Evolutionary conservation across 2,797 vertebrate genomes (phyloP), one percentile per base, ranked within the genome.

Genomic region (Gymnothorax javanicus): DNA sequence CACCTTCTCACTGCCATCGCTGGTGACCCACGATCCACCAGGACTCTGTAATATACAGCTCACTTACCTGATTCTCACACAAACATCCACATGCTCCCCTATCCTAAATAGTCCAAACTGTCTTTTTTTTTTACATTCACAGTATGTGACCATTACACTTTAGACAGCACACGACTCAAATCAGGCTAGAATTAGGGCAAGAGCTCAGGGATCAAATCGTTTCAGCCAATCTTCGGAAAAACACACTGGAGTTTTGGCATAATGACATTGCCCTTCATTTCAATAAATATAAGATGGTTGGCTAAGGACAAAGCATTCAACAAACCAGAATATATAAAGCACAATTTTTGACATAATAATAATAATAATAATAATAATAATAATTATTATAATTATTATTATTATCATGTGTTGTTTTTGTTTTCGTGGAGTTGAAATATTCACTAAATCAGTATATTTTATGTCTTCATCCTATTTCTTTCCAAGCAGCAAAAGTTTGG

Each of bases 1-100:
- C 3, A 82, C 86, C 86, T 90, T 67, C 50, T 69, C 59, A 56
- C 25, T 58, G 86, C 52, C 50, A 89, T 91, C 84, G 90, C 87
- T 89, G 90, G 91, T 33, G 17, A 88, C 88, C 89, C 87, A 90
- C 87, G 93, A 92, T 90, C 88, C 84, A 17, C 17, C 89, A 89
- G 92, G 91, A 87, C 87, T 91, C 93, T 92, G 90, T 85, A 90
- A 88, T 89, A 90, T 87, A 87, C 87, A 90, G 88, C 86, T 92
- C 89, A 89, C 13, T 88, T 88, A 13, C 17, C 91, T 88, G 59
- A 7, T 54, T 64, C 59, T 33, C 84, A 25, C 60, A 83, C 82
- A 67, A 7, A 54, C 85, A 84, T 23, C 77, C 57, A 75, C 82
- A 81, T 23, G 43, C 84, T 60, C 25, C 58, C 69, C 56, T 81